Evolutionary conservation across 2,113 vertebrate species (phyloP).

Genomic region (Mobula hypostoma): DNA sequence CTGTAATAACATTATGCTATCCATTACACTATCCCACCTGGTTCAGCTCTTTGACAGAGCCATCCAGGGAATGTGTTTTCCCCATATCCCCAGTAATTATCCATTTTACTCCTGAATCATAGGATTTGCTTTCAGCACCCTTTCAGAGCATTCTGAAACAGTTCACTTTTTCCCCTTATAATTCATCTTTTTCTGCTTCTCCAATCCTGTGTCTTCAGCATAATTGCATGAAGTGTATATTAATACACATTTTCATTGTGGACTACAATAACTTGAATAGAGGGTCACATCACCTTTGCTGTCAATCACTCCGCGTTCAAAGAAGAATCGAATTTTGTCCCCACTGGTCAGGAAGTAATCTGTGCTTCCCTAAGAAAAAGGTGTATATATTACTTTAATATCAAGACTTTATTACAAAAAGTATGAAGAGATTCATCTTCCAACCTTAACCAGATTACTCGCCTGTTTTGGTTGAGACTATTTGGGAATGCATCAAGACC

Average conservation of each 20-base stretch:
- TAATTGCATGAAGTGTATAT: background rate
- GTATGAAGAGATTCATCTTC: background rate
- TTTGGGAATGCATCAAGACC: conserved; percentile 40
- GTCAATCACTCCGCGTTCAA: conserved; percentile 86
- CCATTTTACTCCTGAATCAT: background rate
- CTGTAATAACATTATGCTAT: no score
- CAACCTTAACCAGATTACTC: conserved; percentile 36
- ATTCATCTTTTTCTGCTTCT: background rate
- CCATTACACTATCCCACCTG: background rate
- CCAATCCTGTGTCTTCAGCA: background rate
- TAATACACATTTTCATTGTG: background rate
- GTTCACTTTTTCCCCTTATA: background rate
- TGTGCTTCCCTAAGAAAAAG: conserved; percentile 65
- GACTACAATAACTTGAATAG: background rate
- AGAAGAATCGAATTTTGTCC: conserved; percentile 93
- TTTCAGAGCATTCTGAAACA: background rate
- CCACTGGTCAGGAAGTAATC: conserved; percentile 92
- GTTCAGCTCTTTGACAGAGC: background rate
- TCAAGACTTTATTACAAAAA: background rate
- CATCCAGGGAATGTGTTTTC: background rate
- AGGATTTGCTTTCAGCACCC: background rate
- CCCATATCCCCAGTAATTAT: background rate
- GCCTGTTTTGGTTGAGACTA: conserved; percentile 57
- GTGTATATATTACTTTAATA: conserved; percentile 23
- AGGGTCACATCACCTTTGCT: conserved; percentile 61